These are phyloP conservation scores for Gila orcuttii DNA, from an alignment of 2,113 vertebrate genomes.

Conservation along the genomic window DNA sequence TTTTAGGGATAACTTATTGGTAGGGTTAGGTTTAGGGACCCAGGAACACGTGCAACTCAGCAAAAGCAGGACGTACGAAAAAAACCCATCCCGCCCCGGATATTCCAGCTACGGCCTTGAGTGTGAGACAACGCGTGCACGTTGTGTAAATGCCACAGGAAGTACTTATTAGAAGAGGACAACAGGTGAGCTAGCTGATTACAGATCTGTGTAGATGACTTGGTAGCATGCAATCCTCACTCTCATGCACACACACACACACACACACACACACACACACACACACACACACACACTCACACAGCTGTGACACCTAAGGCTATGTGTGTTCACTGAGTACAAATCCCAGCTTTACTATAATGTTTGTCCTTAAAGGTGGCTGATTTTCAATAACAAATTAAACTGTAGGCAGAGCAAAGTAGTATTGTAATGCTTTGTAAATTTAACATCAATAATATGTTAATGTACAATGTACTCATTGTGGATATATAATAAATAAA, in stretches of 20 bases:
- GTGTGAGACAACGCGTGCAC: neutral
- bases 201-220: conserved; percentile 67
- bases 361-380: neutral
- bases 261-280: conserved; percentile 21
- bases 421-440: neutral
- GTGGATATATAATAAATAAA: neutral
- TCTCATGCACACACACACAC: conserved; percentile 17
- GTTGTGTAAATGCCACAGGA: conserved; percentile 42
- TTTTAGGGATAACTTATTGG: no score
- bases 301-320: conserved; percentile 9
- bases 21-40: no score
- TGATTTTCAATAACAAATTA: neutral
- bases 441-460: neutral
- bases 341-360: neutral
- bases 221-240: conserved; percentile 65
- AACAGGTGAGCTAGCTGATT: conserved; percentile 72
- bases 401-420: neutral
- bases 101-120: no score
- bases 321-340: neutral
- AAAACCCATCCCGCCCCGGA: no score
- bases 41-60: no score
- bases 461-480: neutral
- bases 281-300: conserved; percentile 29
- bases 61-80: no score
- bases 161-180: conserved; percentile 63